Evolutionary conservation across 2,888 invertebrate species (phyloP).

Genomic region (Macrostomum cliftonense): DNA sequence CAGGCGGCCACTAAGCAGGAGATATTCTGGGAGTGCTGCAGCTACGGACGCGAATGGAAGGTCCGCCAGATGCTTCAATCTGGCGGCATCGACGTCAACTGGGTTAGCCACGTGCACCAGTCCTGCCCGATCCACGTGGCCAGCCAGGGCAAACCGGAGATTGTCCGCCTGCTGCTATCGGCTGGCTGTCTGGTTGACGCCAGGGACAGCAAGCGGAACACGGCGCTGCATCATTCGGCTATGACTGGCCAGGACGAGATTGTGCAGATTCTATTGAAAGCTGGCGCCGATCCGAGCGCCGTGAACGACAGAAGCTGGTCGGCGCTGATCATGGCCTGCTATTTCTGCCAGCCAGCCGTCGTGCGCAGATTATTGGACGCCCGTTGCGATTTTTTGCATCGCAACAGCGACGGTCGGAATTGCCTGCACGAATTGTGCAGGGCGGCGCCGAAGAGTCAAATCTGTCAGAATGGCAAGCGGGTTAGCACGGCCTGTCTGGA

Average conservation of each 20-base stretch:
- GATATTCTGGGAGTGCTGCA: too few species aligned
- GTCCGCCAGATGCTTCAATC: too few species aligned
- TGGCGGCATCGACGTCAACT: too few species aligned
- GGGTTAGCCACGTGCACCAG: too few species aligned
- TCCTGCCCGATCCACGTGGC: too few species aligned
- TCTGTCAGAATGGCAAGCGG: too few species aligned
- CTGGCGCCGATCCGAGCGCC: slow-evolving; percentile 28
- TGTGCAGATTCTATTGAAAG: slow-evolving; percentile 26
- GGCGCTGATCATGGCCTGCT: slow-evolving; percentile 34
- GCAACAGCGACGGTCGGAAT: slow-evolving; percentile 21
- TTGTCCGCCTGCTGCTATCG: slow-evolving; percentile 15
- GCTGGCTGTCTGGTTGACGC: slow-evolving; percentile 32
- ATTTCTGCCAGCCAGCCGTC: slow-evolving; percentile 30
- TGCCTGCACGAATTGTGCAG: slow-evolving; percentile 33
- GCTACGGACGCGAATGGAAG: too few species aligned
- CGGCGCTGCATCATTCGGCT: slow-evolving; percentile 34
- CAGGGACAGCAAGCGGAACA: slow-evolving; percentile 22
- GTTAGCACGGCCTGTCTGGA: too few species aligned
- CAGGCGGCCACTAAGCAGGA: too few species aligned
- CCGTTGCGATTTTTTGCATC: too few species aligned
- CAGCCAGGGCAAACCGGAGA: too few species aligned
- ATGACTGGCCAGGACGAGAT: slow-evolving; percentile 36
- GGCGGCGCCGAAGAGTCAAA: background rate
- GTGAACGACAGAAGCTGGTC: slow-evolving; percentile 34
- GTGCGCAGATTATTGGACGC: slow-evolving; percentile 22